A percentile compares a stretch with the other conserved stretches of the same genome.
These are phyloP conservation scores for Sebastes elongatus DNA, from an alignment of 2,797 vertebrate species.

Conservation along the genomic window DNA sequence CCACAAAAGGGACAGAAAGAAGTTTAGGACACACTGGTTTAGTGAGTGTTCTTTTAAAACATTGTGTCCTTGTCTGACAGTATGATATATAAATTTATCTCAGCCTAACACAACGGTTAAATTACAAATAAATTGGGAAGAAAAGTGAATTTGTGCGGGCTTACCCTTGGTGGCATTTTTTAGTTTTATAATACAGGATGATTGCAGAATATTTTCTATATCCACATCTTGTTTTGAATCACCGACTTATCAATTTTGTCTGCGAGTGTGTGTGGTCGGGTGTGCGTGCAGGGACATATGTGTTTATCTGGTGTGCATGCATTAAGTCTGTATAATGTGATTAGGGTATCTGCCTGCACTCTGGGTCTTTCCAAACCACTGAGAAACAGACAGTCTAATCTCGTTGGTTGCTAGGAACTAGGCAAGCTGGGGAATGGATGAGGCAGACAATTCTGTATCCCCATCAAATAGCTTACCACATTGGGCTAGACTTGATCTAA, in stretches of 20 bases:
- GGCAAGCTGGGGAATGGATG: constrained; percentile 59
- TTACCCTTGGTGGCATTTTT: background rate
- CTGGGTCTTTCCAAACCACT: constrained; percentile 53
- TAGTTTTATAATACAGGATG: background rate
- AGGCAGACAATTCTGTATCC: constrained; percentile 52
- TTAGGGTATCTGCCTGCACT: constrained; percentile 68
- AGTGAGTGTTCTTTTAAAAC: background rate
- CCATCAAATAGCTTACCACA: constrained; percentile 67
- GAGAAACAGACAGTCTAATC: constrained; percentile 74
- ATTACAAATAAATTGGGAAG: background rate
- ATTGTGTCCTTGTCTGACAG: background rate
- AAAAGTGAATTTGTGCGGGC: background rate
- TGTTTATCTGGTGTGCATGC: constrained; percentile 64
- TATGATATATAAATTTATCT: background rate
- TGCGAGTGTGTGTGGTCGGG: background rate
- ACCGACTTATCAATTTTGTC: constrained; percentile 1
- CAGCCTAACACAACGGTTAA: background rate
- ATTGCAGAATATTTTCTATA: background rate
- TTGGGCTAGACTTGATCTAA: constrained; percentile 65
- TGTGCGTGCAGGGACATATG: constrained; percentile 25
- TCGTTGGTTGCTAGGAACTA: constrained; percentile 76
- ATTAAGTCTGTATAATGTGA: constrained; percentile 67
- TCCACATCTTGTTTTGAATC: constrained; percentile 18
- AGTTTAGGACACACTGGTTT: background rate
- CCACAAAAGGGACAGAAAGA: background rate